Evolutionary conservation across 2,113 vertebrate genomes (phyloP).

Genomic region (Cairina moschata): DNA sequence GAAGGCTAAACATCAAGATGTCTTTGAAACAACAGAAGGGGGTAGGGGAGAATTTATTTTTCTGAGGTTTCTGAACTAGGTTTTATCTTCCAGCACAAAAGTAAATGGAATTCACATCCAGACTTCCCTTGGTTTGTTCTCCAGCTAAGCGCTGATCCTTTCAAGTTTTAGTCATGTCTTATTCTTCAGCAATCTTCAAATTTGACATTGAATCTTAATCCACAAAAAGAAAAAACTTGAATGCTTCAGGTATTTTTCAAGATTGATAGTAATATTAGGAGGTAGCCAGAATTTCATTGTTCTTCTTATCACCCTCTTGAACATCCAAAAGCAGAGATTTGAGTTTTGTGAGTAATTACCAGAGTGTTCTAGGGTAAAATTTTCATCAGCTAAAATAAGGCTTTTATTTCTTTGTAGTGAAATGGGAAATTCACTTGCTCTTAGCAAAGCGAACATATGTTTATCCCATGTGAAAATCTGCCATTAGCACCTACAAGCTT

Average conservation of each 20-base stretch:
- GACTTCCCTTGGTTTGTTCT: neutral
- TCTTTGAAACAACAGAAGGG: neutral
- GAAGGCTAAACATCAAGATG: constrained; percentile 18
- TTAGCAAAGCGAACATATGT: constrained; percentile 59
- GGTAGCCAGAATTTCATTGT: neutral
- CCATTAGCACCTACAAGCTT: constrained; percentile 47
- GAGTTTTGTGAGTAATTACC: constrained; percentile 11
- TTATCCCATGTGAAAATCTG: constrained; percentile 66
- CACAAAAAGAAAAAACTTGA: neutral
- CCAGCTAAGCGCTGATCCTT: neutral
- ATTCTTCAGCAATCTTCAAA: neutral
- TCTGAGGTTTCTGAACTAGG: neutral
- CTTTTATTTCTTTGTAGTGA: neutral
- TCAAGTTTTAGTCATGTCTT: neutral
- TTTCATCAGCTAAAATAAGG: constrained; percentile 38
- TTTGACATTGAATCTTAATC: neutral
- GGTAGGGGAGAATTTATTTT: neutral
- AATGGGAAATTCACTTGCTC: constrained; percentile 24
- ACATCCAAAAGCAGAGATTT: neutral
- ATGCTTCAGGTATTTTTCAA: neutral
- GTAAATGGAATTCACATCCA: neutral
- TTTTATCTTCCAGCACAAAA: neutral
- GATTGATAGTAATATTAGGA: neutral
- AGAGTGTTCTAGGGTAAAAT: neutral
- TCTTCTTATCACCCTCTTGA: neutral